Base-by-base conservation (phyloP, 37 sponge, comb jelly and placozoan genomes). In the Mnemiopsis leidyi region DNA sequence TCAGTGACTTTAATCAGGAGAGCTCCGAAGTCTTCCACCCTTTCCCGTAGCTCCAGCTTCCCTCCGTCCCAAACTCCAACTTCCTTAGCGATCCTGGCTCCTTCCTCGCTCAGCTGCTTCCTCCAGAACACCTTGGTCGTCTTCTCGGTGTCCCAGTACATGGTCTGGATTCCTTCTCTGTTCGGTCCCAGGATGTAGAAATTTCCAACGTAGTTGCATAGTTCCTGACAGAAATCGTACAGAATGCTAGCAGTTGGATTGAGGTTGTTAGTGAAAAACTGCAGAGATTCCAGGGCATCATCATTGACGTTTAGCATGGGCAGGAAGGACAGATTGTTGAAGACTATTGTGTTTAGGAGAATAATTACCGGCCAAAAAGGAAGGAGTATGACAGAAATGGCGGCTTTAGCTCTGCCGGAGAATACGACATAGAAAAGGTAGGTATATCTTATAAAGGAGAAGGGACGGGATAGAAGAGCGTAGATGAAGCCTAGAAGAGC, bases 81-180 rank as follows among this genome's bases (percentile, higher is more conserved):
- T 29, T 40, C 40, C 26, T 7, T 21, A 37, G 90, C 61, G 0
- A 85, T 26, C 30, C n/a, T 21, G 5, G 90, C 90, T 16, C 90
- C 90, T 0, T n/a, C 3, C 7, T 18, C 48, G 20, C 40, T 23
- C 61, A 85, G 61, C 61, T 85, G 32, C 30, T 40, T 37, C 48
- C 90, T 38, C 90, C 90, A 85, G 48, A 85, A 85, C 61, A 38
- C 7, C 90, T 85, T 85, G 40, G 90, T 85, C 9, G 90, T 85
- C 29, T 40, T 38, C 26, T 38, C 61, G 21, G 90, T 85, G 90
- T 85, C 90, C 90, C 90, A 85, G 23, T 85, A 85, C 90, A 85
- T 85, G 48, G 90, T 85, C 90, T 40, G 40, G 0, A 85, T 38
- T 1, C 61, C 90, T 21, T 40, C 61, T 20, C 7, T 0, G 29